Evolutionary conservation across 2,888 invertebrate genomes (phyloP).

Genomic region (Drosophila algonquin): DNA sequence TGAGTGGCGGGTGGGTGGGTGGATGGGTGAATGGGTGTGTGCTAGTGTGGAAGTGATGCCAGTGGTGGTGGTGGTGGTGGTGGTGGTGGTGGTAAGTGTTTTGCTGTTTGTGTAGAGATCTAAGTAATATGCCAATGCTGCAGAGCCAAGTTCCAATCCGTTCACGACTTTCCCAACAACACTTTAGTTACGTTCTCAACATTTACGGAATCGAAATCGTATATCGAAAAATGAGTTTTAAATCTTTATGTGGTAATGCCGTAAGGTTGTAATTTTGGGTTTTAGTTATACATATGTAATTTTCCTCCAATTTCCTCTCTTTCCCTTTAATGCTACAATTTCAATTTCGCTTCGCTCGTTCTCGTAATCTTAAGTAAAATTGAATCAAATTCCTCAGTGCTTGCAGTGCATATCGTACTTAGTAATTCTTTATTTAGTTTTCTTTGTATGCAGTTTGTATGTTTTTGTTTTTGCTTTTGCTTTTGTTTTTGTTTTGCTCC

Average conservation of each 20-base stretch:
- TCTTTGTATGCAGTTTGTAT: slow-evolving; percentile 15
- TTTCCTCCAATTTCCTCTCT: neutral
- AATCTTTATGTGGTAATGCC: slow-evolving; percentile 45
- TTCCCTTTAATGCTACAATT: slow-evolving; percentile 52
- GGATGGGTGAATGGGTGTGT: neutral
- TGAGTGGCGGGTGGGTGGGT: neutral
- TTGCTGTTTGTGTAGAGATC: slow-evolving; percentile 9
- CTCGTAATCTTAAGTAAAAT: slow-evolving; percentile 78
- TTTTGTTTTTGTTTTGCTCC: slow-evolving; percentile 21
- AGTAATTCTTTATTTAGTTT: slow-evolving; percentile 29
- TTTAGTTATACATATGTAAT: slow-evolving; percentile 18
- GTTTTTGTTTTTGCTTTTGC: slow-evolving; percentile 30
- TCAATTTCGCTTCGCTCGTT: slow-evolving; percentile 60
- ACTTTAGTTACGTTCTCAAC: neutral
- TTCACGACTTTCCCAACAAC: slow-evolving; percentile 29
- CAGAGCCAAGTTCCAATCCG: slow-evolving; percentile 29
- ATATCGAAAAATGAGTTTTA: slow-evolving; percentile 23
- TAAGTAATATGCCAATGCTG: slow-evolving; percentile 33
- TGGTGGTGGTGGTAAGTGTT: neutral
- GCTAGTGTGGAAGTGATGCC: neutral
- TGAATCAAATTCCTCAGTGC: slow-evolving; percentile 85
- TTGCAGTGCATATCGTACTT: slow-evolving; percentile 83
- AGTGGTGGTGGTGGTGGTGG: neutral
- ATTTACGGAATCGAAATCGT: slow-evolving; percentile 14
- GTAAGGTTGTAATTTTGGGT: slow-evolving; percentile 43